Base-by-base conservation (phyloP, 2,797 vertebrate genomes). In the Falco naumanni region DNA sequence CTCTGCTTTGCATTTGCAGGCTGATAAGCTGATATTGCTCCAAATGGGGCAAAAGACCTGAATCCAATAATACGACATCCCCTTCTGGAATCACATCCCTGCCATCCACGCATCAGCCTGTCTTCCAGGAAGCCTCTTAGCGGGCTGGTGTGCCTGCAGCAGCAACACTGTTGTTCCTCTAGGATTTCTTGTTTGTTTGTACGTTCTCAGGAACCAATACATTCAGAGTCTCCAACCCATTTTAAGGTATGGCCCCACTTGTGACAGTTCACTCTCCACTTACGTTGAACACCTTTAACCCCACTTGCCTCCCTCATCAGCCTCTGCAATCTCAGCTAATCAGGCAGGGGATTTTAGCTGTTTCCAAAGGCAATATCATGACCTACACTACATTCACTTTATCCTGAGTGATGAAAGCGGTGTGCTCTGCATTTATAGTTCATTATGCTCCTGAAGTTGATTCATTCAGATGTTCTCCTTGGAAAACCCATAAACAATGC, bases 21-120 rank as follows among this genome's bases (percentile, higher is more conserved):
- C 41, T 75, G 48, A 18, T 25, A 13, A 71, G 25, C 16, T 54
- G 56, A 28, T 33, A 1, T 6, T 45, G 57, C 63, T 95, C 33
- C 69, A 31, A 64, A 11, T 28, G 39, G 39, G 75, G 41, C n/a
- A 29, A 37, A 47, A 56, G 21, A 43, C 18, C 16, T 60, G 41
- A 34, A 45, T 13, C 31, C 79, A n/a, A 16, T 16, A 43, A 59
- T 1, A 6, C 1, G 2, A 28, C 21, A 15, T 2, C 17, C 14
- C 47, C 26, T 15, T 39, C 48, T 7, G 18, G 50, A 50, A n/a
- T 5, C 2, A 1, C 24, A 28, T 13, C 81, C 37, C 63, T 50
- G 45, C 28, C 3, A 1, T 6, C 63, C 79, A 60, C 7, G 2
- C 5, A 7, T n/a, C 4, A 25, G 34, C 1, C 0, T 0, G 5